These are phyloP conservation scores for Adelphocoris suturalis DNA, from an alignment of 2,888 invertebrate genomes.

Conservation along the genomic window DNA sequence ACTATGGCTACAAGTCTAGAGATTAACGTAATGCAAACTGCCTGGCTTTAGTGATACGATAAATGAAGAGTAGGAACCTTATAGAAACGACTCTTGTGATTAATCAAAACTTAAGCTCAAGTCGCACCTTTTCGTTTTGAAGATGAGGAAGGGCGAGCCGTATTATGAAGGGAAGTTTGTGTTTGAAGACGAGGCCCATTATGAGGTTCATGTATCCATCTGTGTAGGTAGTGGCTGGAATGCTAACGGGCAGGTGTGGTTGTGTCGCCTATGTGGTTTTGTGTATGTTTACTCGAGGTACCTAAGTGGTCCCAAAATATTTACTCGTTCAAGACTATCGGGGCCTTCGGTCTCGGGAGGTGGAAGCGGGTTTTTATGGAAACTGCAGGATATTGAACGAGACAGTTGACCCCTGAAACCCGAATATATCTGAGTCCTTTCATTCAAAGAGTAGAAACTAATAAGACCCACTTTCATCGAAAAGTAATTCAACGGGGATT, in stretches of 20 bases:
- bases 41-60: no score
- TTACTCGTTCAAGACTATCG: conserved; percentile 67
- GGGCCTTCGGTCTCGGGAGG: conserved; percentile 12
- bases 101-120: no score
- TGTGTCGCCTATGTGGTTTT: conserved; percentile 49
- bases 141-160: not conserved
- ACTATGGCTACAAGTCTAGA: no score
- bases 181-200: conserved; percentile 63
- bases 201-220: conserved; percentile 66
- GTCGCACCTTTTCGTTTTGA: not conserved
- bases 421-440: no score
- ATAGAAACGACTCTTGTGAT: no score
- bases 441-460: no score
- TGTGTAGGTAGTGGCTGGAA: conserved; percentile 69
- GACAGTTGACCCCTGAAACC: not conserved
- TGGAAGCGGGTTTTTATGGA: conserved; percentile 57
- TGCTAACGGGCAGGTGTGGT: conserved; percentile 71
- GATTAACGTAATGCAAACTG: no score
- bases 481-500: no score
- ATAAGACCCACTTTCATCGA: no score
- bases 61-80: no score
- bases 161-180: conserved; percentile 55
- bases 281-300: conserved; percentile 66
- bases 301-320: conserved; percentile 72
- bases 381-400: not conserved